Percentiles rank a stretch among this genome's conserved stretches.
phyloP scores from a whole-genome alignment of 2,888 invertebrate species.

The Ferdinandea cuprea region DNA sequence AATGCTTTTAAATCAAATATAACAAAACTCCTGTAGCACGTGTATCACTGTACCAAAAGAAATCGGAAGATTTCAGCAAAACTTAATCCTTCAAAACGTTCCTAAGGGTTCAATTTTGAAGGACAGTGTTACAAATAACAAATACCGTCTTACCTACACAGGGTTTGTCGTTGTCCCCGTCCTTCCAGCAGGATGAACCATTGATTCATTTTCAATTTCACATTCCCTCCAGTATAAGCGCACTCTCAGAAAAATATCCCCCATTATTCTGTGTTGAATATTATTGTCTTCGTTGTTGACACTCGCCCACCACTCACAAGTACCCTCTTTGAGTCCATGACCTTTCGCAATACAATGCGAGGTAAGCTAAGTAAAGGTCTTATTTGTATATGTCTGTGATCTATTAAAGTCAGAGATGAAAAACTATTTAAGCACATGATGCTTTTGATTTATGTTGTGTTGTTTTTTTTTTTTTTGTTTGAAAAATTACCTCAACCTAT shows the following conservation, averaged over 20 bases:
- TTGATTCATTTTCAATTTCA: background rate
- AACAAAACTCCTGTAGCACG: conserved; percentile 1
- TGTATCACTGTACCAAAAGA: conserved; percentile 20
- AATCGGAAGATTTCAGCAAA: conserved; percentile 9
- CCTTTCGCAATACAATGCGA: conserved; percentile 26
- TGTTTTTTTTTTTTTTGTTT: conserved; percentile 32
- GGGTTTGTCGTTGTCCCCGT: background rate
- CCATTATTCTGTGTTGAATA: background rate
- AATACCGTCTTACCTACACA: background rate
- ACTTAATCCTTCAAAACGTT: conserved; percentile 32
- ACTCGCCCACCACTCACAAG: conserved; percentile 22
- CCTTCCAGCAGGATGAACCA: background rate
- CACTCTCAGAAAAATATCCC: background rate
- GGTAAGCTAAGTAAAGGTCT: conserved; percentile 13
- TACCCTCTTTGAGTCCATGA: conserved; percentile 28
- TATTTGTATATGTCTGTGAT: background rate
- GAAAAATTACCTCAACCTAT: conserved; percentile 20
- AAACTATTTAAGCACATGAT: conserved; percentile 28
- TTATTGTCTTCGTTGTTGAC: conserved; percentile 34
- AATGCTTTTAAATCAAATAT: background rate
- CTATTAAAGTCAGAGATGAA: conserved; percentile 8
- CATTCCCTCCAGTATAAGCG: conserved; percentile 17
- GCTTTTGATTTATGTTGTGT: conserved; percentile 39
- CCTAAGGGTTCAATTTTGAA: conserved; percentile 4
- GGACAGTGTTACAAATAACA: background rate